Percentiles rank a stretch among this genome's conserved stretches.
Evolutionary conservation across 2,888 invertebrate genomes (phyloP).

Genomic region (Napeogenes sylphis): DNA sequence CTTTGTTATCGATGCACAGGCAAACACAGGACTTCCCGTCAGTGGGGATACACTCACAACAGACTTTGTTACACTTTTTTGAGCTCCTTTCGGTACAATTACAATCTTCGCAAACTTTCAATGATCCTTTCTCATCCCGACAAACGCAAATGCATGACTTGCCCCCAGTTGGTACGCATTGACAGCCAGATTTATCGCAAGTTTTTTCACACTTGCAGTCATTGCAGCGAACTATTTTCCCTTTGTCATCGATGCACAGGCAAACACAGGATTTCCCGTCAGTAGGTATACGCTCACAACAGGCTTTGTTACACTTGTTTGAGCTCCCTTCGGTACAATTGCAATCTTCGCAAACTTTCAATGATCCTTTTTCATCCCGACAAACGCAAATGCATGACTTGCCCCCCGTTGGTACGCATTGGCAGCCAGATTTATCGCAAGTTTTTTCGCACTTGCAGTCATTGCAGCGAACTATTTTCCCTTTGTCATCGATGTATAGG

Average conservation of each 20-base stretch:
- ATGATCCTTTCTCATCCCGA: slow-evolving; percentile 18
- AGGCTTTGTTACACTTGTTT: neutral
- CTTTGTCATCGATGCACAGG: slow-evolving; percentile 25
- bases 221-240: slow-evolving; percentile 25
- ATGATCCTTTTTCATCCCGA: slow-evolving; percentile 20
- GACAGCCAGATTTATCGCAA: slow-evolving; percentile 6
- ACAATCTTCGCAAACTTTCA: slow-evolving; percentile 36
- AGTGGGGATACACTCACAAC: slow-evolving; percentile 39
- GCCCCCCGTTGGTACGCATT: slow-evolving; percentile 22
- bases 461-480: slow-evolving; percentile 24
- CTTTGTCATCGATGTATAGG: slow-evolving; percentile 25
- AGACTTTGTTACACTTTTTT: slow-evolving; percentile 38
- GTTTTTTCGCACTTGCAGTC: slow-evolving; percentile 10
- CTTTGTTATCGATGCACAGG: slow-evolving; percentile 34
- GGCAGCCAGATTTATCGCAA: slow-evolving; percentile 9
- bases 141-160: slow-evolving; percentile 32
- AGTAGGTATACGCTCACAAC: slow-evolving; percentile 28
- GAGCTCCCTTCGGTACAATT: slow-evolving; percentile 11
- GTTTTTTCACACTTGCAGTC: slow-evolving; percentile 17
- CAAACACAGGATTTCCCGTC: slow-evolving; percentile 32
- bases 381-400: slow-evolving; percentile 24
- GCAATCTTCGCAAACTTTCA: slow-evolving; percentile 21
- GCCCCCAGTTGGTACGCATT: slow-evolving; percentile 33
- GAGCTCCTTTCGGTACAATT: slow-evolving; percentile 8
- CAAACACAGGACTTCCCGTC: slow-evolving; percentile 41